Evolutionary conservation across 2,113 vertebrate genomes (phyloP), one percentile per base, ranked within the genome.

Genomic region (Fukomys damarensis): DNA sequence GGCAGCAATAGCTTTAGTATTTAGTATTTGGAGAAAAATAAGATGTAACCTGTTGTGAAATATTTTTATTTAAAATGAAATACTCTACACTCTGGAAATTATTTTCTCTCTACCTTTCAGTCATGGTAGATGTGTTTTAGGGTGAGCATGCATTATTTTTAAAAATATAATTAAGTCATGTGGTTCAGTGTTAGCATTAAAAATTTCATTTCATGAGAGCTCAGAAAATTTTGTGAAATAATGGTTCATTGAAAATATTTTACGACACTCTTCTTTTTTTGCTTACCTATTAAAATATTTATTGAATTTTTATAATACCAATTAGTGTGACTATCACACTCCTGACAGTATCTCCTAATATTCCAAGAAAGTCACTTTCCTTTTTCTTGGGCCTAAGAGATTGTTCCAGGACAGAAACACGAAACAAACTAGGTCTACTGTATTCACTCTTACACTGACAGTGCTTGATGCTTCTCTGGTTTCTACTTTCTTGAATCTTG

Each of bases 11-110:
- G n/a, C 12, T 16, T 92, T 35, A 38, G n/a, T n/a, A n/a, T n/a
- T n/a, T n/a, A n/a, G n/a, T 74, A 80, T 41, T 76, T 95, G 32
- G 52, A 63, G 46, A 38, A 87, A 93, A 94, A 41, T 82, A 87
- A 80, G 68, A 2, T 61, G 1, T 46, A 90, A 20, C 84, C 68
- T n/a, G 2, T 66, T 32, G 52, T 66, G 32, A 93, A 86, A 82
- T 93, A 49, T 70, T 94, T 68, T 76, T 56, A 93, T 61, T 70
- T 88, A 77, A 80, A 85, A 82, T 58, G 24, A 74, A 90, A 82
- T 30, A 0, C 32, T 86, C 13, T 26, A 70, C 81, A 8, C 38
- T 89, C 11, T 59, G 7, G 81, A 92, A 81, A 82, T 58, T 14
- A 58, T 20, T 83, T 97, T 92, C 79, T 43, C 58, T 84, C 7